Evolutionary conservation across 2,888 invertebrate species (phyloP).

Genomic region (Agrotis puta): DNA sequence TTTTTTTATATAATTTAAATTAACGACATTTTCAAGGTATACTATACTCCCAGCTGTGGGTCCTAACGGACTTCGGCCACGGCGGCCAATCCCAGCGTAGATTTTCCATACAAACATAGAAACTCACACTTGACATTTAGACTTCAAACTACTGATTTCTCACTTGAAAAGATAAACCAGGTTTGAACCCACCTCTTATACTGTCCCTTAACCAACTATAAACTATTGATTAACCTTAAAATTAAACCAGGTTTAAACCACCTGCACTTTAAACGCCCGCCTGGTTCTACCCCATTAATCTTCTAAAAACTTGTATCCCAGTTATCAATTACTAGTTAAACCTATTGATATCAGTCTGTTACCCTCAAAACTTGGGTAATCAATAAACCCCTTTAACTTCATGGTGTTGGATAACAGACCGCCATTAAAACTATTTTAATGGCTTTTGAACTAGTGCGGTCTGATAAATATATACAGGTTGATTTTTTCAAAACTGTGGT

Average conservation of each 20-base stretch:
- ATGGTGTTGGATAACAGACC: constrained; percentile 45
- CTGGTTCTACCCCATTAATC: constrained; percentile 14
- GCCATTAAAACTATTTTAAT: constrained; percentile 63
- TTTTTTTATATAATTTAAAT: no score
- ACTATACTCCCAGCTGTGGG: no score
- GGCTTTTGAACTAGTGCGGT: constrained; percentile 33
- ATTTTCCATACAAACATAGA: no score
- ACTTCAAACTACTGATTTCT: no score
- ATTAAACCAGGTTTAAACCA: background rate
- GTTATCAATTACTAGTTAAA: constrained; percentile 35
- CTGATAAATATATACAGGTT: constrained; percentile 24
- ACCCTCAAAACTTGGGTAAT: constrained; percentile 48
- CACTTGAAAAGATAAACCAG: no score
- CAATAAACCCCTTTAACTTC: constrained; percentile 45
- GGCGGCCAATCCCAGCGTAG: no score
- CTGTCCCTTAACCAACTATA: no score
- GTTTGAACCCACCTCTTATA: no score
- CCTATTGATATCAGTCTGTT: constrained; percentile 13
- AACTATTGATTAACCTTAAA: background rate
- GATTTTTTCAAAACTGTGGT: background rate
- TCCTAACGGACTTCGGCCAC: no score
- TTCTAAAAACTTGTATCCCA: background rate
- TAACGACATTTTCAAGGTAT: no score
- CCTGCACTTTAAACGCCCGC: background rate
- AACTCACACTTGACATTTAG: no score